Percentiles rank a stretch among this genome's conserved stretches.
Evolutionary conservation across 2,113 vertebrate genomes (phyloP).

Genomic region (Cranoglanis bouderius): DNA sequence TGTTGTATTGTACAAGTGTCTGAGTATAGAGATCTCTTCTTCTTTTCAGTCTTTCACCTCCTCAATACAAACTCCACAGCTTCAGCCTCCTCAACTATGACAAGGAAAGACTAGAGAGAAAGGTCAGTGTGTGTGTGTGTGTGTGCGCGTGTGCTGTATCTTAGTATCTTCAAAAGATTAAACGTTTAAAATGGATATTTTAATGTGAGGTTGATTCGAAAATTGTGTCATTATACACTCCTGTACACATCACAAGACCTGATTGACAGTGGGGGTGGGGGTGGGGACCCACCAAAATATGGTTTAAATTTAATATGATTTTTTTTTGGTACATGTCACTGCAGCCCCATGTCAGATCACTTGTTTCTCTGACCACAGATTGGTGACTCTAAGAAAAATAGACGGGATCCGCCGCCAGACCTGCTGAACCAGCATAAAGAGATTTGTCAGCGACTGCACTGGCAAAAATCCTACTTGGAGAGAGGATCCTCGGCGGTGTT

Average conservation of each 20-base stretch:
- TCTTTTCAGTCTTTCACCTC: conserved; percentile 61
- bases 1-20: not conserved
- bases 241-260: not conserved
- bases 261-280: not conserved
- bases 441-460: conserved; percentile 77
- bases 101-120: conserved; percentile 82
- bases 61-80: conserved; percentile 79
- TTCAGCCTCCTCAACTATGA: conserved; percentile 85
- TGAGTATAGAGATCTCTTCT: not conserved
- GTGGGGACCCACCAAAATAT: not conserved
- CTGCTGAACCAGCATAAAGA: conserved; percentile 79
- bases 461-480: conserved; percentile 83
- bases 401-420: conserved; percentile 73
- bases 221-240: not conserved
- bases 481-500: conserved; percentile 71
- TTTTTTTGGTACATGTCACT: not conserved
- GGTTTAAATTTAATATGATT: not conserved
- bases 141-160: not conserved
- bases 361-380: conserved; percentile 67
- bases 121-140: conserved; percentile 66
- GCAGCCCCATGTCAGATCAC: not conserved
- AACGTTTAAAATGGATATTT: not conserved
- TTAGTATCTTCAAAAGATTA: no score
- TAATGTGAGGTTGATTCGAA: not conserved
- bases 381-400: conserved; percentile 72